Conservation (phyloP, 2,113 vertebrate species). For the Spilogale gracilis region DNA sequence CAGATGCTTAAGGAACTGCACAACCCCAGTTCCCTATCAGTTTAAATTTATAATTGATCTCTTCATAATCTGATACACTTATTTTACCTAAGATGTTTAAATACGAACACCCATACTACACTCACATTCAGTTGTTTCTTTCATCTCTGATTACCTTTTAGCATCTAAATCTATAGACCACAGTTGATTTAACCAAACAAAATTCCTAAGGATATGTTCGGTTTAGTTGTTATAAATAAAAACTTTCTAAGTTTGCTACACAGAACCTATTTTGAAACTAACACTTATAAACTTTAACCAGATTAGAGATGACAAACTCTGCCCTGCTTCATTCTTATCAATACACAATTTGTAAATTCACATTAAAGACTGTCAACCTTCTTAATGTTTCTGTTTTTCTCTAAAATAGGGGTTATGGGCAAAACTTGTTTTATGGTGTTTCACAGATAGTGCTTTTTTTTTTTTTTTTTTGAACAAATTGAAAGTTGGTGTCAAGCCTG, state of each 20-base stretch:
- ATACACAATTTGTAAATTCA: not conserved
- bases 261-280: not conserved
- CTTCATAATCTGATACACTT: not conserved
- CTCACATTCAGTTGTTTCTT: constrained; percentile 2
- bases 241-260: not conserved
- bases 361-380: not conserved
- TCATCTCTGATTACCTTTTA: not conserved
- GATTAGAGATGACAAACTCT: not conserved
- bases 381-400: constrained; percentile 19
- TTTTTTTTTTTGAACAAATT: not conserved
- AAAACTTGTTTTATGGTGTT: not conserved
- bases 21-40: not conserved
- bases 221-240: not conserved
- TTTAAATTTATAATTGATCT: not conserved
- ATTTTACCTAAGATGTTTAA: not conserved
- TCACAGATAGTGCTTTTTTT: not conserved
- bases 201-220: not conserved
- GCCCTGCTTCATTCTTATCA: not conserved
- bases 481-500: not conserved
- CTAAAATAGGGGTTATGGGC: not conserved
- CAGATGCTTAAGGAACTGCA: not conserved
- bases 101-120: not conserved
- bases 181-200: not conserved
- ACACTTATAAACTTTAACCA: constrained; percentile 6
- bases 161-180: not conserved